phyloP scores from a whole-genome alignment of 2,888 invertebrate genomes.

The Timema cristinae region DNA sequence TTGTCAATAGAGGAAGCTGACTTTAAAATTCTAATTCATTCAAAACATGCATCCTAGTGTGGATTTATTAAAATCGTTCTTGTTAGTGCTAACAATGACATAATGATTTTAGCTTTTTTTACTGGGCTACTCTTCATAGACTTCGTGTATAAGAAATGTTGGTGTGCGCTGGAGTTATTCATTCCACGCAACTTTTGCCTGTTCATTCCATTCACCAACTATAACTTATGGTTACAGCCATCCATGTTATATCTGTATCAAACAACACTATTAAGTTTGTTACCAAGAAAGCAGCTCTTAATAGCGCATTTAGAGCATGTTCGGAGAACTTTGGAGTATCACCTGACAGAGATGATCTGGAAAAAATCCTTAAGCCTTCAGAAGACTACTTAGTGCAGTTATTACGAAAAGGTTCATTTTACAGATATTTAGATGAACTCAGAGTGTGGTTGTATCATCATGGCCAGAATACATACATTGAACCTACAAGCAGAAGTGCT shows the following conservation, averaged over 20 bases:
- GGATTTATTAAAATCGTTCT: background rate
- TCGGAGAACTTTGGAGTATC: too few relatives aligned
- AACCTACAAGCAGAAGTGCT: background rate
- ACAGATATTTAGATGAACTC: background rate
- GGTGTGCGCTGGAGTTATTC: background rate
- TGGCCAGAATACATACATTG: background rate
- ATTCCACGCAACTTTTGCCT: background rate
- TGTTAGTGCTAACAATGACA: background rate
- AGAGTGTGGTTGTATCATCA: background rate
- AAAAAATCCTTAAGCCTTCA: background rate
- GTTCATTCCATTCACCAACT: too few relatives aligned
- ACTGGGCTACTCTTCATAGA: background rate
- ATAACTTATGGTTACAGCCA: too few relatives aligned
- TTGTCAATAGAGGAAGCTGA: constrained; percentile 8
- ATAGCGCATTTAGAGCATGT: too few relatives aligned
- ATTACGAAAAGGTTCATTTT: background rate
- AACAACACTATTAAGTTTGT: background rate
- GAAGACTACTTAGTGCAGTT: background rate
- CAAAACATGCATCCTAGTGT: background rate
- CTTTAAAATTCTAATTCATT: background rate
- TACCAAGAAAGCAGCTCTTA: background rate
- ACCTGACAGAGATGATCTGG: too few relatives aligned
- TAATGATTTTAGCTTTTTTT: background rate
- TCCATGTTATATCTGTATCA: too few relatives aligned
- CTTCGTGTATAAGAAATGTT: background rate